Conservation (phyloP, 2,797 vertebrate species). For the Gadopsis bispinosus region DNA sequence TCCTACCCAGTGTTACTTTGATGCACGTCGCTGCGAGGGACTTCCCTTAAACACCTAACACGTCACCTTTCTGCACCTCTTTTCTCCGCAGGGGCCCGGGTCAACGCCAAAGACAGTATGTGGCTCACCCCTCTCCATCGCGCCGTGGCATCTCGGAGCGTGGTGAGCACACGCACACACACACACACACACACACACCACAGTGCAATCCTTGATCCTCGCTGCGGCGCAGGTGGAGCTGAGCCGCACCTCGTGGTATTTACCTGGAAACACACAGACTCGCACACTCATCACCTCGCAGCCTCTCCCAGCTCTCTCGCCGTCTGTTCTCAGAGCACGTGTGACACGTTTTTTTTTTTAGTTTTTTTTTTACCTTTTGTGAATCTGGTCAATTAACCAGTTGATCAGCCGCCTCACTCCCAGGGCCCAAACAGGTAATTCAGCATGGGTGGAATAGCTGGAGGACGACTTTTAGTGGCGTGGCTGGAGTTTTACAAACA, state of each 20-base stretch:
- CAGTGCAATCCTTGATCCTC: background rate
- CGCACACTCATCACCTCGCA: background rate
- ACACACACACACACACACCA: conserved; percentile 27
- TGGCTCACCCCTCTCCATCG: conserved; percentile 98
- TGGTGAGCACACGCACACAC: conserved; percentile 83
- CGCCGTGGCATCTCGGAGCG: conserved; percentile 94
- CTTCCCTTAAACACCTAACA: background rate
- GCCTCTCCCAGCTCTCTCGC: background rate
- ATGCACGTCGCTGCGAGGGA: background rate
- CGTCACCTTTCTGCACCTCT: background rate
- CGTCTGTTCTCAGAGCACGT: background rate
- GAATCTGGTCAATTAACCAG: background rate
- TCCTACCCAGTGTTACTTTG: background rate
- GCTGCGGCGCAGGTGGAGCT: conserved; percentile 23
- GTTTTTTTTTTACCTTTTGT: background rate
- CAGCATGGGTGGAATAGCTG: conserved; percentile 35
- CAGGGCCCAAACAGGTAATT: conserved; percentile 34
- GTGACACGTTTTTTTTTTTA: too few species aligned
- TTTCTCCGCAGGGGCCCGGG: conserved; percentile 90
- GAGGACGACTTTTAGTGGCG: background rate
- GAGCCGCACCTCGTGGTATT: background rate
- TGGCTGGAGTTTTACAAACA: background rate
- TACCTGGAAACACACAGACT: conserved; percentile 18
- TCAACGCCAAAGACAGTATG: conserved; percentile 99
- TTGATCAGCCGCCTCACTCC: background rate